Evolutionary conservation across 2,797 vertebrate species (phyloP).

Genomic region (Huso huso): DNA sequence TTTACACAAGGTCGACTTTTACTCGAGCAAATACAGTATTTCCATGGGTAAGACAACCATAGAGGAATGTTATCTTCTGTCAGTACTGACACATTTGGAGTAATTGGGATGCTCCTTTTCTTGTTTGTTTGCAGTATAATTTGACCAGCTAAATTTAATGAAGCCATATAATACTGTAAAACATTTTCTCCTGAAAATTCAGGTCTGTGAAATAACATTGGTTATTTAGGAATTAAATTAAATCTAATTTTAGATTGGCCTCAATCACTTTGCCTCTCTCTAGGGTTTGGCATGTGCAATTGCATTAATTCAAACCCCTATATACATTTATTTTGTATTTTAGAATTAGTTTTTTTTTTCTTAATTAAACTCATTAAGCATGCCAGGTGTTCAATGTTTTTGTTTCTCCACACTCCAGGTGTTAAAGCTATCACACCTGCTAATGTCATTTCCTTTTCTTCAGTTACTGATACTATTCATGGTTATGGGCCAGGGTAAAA

Average conservation of each 20-base stretch:
- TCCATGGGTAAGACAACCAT: too few species aligned
- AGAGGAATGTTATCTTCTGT: too few species aligned
- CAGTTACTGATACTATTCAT: constrained; percentile 10
- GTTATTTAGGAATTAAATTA: background rate
- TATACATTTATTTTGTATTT: background rate
- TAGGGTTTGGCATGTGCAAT: background rate
- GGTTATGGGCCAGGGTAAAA: background rate
- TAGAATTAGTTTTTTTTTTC: too few species aligned
- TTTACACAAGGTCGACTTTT: too few species aligned
- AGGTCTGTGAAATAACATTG: background rate
- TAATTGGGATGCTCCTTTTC: too few species aligned
- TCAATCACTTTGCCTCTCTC: background rate
- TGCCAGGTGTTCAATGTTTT: constrained; percentile 1
- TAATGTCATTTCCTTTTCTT: background rate
- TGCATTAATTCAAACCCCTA: background rate
- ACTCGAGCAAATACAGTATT: too few species aligned
- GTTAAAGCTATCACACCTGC: constrained; percentile 5
- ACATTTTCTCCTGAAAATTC: background rate
- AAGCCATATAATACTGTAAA: background rate
- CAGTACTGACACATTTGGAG: too few species aligned
- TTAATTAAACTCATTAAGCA: background rate
- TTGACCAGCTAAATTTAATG: too few species aligned
- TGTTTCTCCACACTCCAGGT: constrained; percentile 11
- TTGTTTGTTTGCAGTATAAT: too few species aligned
- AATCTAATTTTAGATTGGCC: background rate